A percentile compares a stretch with the other conserved stretches of the same genome.
phyloP scores from a whole-genome alignment of 2,888 invertebrate species.

The Mimas tiliae region DNA sequence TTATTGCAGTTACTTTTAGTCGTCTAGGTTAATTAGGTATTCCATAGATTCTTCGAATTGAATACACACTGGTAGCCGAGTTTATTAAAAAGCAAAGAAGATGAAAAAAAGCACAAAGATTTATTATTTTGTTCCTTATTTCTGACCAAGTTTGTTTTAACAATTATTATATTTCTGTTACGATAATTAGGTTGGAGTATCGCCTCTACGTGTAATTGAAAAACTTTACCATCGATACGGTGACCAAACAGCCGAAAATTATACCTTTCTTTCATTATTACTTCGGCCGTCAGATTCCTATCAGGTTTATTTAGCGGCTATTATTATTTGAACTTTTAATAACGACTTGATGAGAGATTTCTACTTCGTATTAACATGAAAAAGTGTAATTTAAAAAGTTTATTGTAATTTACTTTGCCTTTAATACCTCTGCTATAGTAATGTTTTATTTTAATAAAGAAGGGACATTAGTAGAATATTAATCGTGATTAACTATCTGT shows the following conservation, averaged over 20 bases:
- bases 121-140: slow-evolving; percentile 30
- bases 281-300: slow-evolving; percentile 62
- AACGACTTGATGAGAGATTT: slow-evolving; percentile 45
- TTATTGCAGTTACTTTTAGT: no score
- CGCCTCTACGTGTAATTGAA: slow-evolving; percentile 71
- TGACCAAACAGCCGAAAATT: slow-evolving; percentile 72
- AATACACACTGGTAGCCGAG: no score
- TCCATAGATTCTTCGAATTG: no score
- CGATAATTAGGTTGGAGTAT: slow-evolving; percentile 57
- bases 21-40: no score
- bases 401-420: slow-evolving; percentile 32
- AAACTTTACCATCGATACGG: slow-evolving; percentile 77
- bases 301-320: slow-evolving; percentile 71
- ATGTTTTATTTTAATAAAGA: background rate
- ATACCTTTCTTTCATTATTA: slow-evolving; percentile 69
- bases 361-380: slow-evolving; percentile 42
- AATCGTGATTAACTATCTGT: background rate
- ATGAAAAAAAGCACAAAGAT: no score
- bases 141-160: slow-evolving; percentile 52
- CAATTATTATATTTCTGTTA: slow-evolving; percentile 59
- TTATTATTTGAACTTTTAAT: slow-evolving; percentile 79
- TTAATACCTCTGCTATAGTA: background rate
- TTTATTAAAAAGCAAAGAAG: no score
- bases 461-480: background rate
- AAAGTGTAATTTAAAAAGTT: slow-evolving; percentile 60